Conservation (phyloP, 2,888 invertebrate genomes). For the Chorisops tibialis region DNA sequence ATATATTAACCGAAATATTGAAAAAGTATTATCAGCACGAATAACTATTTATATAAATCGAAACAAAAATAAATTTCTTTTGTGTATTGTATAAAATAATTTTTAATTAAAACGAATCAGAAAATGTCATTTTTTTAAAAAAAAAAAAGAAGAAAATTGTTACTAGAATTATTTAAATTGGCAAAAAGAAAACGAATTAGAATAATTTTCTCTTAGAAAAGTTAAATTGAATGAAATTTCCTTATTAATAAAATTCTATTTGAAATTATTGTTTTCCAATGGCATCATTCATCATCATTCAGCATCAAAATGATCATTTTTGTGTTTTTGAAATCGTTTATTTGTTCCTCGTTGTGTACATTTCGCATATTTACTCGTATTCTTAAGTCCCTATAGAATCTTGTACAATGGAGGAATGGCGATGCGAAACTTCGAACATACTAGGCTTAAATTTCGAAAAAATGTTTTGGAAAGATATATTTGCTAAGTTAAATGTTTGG, state of each 20-base stretch:
- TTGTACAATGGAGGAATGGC: too few relatives aligned
- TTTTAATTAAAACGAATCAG: slow-evolving; percentile 11
- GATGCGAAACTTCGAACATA: too few relatives aligned
- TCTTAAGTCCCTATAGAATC: too few relatives aligned
- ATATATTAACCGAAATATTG: background rate
- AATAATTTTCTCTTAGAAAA: background rate
- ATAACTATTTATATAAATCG: background rate
- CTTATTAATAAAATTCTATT: background rate
- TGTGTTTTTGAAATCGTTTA: too few relatives aligned
- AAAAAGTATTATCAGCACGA: slow-evolving; percentile 4
- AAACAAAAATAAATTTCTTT: slow-evolving; percentile 11
- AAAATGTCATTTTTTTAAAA: slow-evolving; percentile 10
- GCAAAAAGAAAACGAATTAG: too few relatives aligned
- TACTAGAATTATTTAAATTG: background rate
- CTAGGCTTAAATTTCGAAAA: too few relatives aligned
- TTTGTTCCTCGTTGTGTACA: too few relatives aligned
- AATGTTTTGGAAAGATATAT: too few relatives aligned
- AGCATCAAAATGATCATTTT: too few relatives aligned
- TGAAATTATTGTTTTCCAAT: slow-evolving; percentile 6
- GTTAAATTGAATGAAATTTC: slow-evolving; percentile 16
- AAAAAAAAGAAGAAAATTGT: background rate
- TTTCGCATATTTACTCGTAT: too few relatives aligned
- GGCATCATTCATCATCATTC: too few relatives aligned
- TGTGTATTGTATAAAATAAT: slow-evolving; percentile 12
- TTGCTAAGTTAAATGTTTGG: too few relatives aligned